Base-by-base conservation (phyloP, 2,797 vertebrate genomes). In the Oophaga sylvatica region DNA sequence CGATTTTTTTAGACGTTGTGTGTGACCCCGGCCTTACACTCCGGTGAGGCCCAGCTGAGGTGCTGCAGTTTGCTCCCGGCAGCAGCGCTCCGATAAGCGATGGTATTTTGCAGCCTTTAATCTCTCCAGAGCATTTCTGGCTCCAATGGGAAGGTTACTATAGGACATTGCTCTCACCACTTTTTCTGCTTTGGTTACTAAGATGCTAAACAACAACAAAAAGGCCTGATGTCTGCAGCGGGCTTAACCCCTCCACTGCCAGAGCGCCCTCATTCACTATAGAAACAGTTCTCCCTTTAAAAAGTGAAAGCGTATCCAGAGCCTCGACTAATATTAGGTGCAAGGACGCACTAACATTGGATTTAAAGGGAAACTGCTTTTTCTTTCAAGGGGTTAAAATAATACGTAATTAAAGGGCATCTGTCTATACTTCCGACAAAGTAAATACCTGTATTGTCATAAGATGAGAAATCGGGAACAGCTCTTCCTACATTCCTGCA, bases 181-280 rank as follows among this genome's bases (percentile, higher is more conserved):
- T 19, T 35, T 31, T 80, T 84, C 76, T 88, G 83, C 78, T 88
- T 81, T 88, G 87, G 83, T 89, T 81, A 78, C 77, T 73, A 85
- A 63, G 79, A 85, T 48, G 70, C 78, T 31, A 62, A 85, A 80
- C 83, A 29, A 80, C 83, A 29, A 81, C 22, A 81, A 22, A 82
- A 35, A 80, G 57, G 80, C 22, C 26, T 15, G n/a, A 77, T 48
- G 35, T 45, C 63, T 29, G n/a, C 63, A 4, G 20, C 22, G 5
- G 26, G 71, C 57, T 89, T 41, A 86, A 85, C 77, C 19, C 26
- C 10, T 81, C 81, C 29, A 22, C 70, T 56, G 85, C 48, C 81
- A 3, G 29, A 20, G 20, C 1, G 2, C 19, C 16, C 26, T 29
- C 13, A 20, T 60, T 19, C 56, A 35, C 35, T 0, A 53, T 1